phyloP scores from a whole-genome alignment of 2,888 invertebrate genomes.

The Choristoneura rosaceana region DNA sequence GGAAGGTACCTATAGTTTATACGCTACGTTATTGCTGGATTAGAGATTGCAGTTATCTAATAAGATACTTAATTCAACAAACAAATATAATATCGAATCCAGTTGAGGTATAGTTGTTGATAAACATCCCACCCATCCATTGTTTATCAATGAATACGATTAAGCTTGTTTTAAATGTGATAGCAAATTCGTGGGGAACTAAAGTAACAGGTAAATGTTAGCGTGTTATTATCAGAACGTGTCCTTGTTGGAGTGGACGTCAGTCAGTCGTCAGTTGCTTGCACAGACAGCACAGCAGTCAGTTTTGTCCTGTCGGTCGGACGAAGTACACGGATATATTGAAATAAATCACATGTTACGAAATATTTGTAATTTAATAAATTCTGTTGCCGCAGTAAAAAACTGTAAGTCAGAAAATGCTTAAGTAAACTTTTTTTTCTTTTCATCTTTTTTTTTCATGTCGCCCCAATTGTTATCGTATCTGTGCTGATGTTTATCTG shows the following conservation, averaged over 20 bases:
- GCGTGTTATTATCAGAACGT: not conserved
- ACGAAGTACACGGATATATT: not conserved
- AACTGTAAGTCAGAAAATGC: constrained; percentile 13
- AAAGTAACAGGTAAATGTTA: not conserved
- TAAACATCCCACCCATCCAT: not conserved
- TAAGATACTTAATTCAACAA: not conserved
- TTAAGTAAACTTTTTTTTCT: not conserved
- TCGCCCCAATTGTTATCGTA: not conserved
- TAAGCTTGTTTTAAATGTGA: not conserved
- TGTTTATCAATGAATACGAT: not conserved
- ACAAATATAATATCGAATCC: not conserved
- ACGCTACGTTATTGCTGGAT: not conserved
- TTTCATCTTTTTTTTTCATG: not conserved
- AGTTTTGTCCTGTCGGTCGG: constrained; percentile 12
- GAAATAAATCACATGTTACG: constrained; percentile 19
- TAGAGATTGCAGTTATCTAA: not conserved
- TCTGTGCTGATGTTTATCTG: not conserved
- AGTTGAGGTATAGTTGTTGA: not conserved
- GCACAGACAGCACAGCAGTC: not conserved
- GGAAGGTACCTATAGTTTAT: not conserved
- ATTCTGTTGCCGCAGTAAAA: constrained; percentile 17
- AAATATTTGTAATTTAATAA: constrained; percentile 20
- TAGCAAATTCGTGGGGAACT: not conserved
- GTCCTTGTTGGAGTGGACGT: not conserved
- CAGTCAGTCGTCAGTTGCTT: not conserved